Evolutionary conservation across 2,888 invertebrate species (phyloP).

Genomic region (Tethea ocularis): DNA sequence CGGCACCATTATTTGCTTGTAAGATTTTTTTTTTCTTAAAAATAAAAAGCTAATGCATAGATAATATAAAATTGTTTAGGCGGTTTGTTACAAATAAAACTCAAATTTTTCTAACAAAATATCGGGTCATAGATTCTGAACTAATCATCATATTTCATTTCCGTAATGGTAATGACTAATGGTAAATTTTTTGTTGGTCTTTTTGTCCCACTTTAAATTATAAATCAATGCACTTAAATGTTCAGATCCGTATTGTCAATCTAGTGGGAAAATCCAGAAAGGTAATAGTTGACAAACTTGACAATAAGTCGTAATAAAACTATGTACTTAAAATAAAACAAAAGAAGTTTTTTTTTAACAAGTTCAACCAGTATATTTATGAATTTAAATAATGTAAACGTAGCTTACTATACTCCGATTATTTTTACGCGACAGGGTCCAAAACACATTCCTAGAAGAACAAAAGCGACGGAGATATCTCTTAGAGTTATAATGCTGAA

Average conservation of each 20-base stretch:
- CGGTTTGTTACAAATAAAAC: background rate
- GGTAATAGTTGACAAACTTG: constrained; percentile 1
- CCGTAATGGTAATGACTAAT: background rate
- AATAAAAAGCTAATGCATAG: no score
- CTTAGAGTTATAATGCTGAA: no score
- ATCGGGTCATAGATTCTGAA: background rate
- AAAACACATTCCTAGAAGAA: no score
- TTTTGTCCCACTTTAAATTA: background rate
- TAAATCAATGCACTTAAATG: background rate
- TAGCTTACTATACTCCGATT: no score
- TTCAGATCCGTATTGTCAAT: background rate
- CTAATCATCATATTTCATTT: background rate
- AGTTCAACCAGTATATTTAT: background rate
- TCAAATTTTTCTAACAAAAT: background rate
- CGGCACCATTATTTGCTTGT: no score
- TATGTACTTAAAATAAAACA: background rate
- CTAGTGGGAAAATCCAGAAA: background rate
- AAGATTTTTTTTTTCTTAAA: no score
- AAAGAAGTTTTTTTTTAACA: background rate
- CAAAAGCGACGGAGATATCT: background rate
- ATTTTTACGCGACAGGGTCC: no score
- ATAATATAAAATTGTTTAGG: no score
- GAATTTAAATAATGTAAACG: background rate
- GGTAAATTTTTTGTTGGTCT: background rate
- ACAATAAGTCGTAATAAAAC: background rate